Evolutionary conservation across 2,888 invertebrate species (phyloP).

Genomic region (Chymomyza procnemis): DNA sequence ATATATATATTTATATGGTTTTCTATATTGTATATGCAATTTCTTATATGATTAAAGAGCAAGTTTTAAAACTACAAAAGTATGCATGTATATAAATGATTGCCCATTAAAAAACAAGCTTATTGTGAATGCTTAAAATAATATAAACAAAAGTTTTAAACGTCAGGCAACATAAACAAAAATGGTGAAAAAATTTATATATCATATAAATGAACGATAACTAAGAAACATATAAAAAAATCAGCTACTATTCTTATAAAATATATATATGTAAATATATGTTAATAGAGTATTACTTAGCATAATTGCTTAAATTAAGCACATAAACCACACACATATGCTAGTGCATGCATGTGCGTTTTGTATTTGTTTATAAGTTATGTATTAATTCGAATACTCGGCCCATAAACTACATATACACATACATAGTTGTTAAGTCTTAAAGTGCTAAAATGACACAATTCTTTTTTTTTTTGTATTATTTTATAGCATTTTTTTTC

Average conservation of each 20-base stretch:
- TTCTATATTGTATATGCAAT: not conserved
- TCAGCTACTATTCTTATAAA: not conserved
- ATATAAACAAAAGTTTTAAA: not conserved
- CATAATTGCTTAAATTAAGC: constrained; percentile 39
- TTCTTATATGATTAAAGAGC: not conserved
- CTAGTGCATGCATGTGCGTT: not conserved
- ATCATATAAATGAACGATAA: constrained; percentile 42
- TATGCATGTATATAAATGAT: constrained; percentile 29
- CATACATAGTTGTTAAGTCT: constrained; percentile 26
- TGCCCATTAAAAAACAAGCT: not conserved
- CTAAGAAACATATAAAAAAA: constrained; percentile 30
- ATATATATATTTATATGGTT: constrained; percentile 26
- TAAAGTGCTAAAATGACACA: constrained; percentile 64
- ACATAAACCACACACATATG: not conserved
- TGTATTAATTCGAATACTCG: constrained; percentile 64
- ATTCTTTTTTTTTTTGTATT: constrained; percentile 27
- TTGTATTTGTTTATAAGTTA: not conserved
- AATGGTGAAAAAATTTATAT: constrained; percentile 31
- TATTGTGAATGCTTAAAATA: not conserved
- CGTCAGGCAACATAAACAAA: constrained; percentile 1
- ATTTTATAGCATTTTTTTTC: constrained; percentile 33
- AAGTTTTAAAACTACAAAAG: constrained; percentile 33
- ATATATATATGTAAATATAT: not conserved
- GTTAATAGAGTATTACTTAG: constrained; percentile 40
- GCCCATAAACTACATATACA: constrained; percentile 11